Percentiles rank a stretch among this genome's conserved stretches.
Conservation (phyloP, 53 echinoderm and acorn worm genomes). For the Stichopus horrens region DNA sequence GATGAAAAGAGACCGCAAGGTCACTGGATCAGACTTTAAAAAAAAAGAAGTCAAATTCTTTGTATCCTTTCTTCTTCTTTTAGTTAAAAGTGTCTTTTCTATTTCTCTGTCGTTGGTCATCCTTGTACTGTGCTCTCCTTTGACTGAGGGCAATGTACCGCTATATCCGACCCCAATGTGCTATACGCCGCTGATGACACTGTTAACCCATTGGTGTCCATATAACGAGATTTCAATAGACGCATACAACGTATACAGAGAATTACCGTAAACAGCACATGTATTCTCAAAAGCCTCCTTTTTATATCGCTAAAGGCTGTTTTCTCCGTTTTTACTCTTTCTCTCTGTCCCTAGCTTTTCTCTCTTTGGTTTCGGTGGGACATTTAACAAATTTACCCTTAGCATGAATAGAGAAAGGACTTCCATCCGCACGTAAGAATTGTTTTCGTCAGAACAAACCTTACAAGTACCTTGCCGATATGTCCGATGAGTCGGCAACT, state of each 20-base stretch:
- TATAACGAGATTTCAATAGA: constrained; percentile 26
- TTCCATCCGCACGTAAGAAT: too few species aligned
- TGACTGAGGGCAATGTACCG: not conserved
- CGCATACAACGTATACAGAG: not conserved
- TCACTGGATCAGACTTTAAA: not conserved
- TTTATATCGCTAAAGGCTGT: too few species aligned
- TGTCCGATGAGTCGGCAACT: too few species aligned
- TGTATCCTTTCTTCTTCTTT: not conserved
- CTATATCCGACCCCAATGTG: not conserved
- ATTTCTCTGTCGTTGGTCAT: not conserved
- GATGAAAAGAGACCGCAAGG: constrained; percentile 18
- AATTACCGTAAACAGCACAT: too few species aligned
- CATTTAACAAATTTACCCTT: too few species aligned
- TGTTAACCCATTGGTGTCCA: not conserved
- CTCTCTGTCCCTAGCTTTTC: too few species aligned
- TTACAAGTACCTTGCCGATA: too few species aligned
- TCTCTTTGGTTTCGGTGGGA: too few species aligned
- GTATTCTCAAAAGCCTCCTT: too few species aligned
- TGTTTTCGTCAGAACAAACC: too few species aligned
- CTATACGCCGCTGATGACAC: not conserved
- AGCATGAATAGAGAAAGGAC: too few species aligned
- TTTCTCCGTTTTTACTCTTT: too few species aligned
- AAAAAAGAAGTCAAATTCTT: constrained; percentile 36
- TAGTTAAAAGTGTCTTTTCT: not conserved
- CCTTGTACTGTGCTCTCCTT: not conserved